phyloP scores from a whole-genome alignment of 2,797 vertebrate species.

The Hyperoplus immaculatus region DNA sequence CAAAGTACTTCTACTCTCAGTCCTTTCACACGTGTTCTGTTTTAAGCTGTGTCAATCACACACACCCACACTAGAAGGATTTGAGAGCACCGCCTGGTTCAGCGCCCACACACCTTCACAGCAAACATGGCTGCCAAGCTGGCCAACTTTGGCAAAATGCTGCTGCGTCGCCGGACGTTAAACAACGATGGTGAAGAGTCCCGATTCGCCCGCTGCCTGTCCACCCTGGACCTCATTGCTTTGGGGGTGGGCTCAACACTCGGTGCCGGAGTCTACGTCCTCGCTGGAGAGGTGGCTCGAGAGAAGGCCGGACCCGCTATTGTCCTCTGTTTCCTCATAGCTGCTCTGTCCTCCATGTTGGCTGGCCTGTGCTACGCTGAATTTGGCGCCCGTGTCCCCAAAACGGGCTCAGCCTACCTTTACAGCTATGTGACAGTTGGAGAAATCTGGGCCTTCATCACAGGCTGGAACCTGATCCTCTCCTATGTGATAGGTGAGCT shows the following conservation, averaged over 20 bases:
- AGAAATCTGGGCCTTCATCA: slow-evolving; percentile 98
- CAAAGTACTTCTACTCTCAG: slow-evolving; percentile 25
- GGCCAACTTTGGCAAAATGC: slow-evolving; percentile 83
- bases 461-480: slow-evolving; percentile 98
- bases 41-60: slow-evolving; percentile 55
- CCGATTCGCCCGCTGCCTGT: slow-evolving; percentile 92
- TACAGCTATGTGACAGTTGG: slow-evolving; percentile 98
- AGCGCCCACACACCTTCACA: slow-evolving; percentile 58
- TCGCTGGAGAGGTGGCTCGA: slow-evolving; percentile 94
- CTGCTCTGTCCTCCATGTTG: slow-evolving; percentile 94
- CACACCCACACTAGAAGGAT: slow-evolving; percentile 48
- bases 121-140: slow-evolving; percentile 78
- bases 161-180: slow-evolving; percentile 90
- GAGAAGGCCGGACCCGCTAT: slow-evolving; percentile 95
- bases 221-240: slow-evolving; percentile 93
- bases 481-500: slow-evolving; percentile 95
- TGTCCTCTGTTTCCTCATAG: slow-evolving; percentile 94
- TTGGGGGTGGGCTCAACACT: slow-evolving; percentile 95
- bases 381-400: slow-evolving; percentile 95
- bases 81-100: slow-evolving; percentile 48
- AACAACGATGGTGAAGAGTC: slow-evolving; percentile 86
- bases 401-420: slow-evolving; percentile 95
- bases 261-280: slow-evolving; percentile 94
- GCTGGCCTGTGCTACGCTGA: slow-evolving; percentile 97
- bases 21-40: slow-evolving; percentile 32